These are phyloP conservation scores for Agonopterix arenella DNA, from an alignment of 2,888 invertebrate genomes.

Conservation along the genomic window DNA sequence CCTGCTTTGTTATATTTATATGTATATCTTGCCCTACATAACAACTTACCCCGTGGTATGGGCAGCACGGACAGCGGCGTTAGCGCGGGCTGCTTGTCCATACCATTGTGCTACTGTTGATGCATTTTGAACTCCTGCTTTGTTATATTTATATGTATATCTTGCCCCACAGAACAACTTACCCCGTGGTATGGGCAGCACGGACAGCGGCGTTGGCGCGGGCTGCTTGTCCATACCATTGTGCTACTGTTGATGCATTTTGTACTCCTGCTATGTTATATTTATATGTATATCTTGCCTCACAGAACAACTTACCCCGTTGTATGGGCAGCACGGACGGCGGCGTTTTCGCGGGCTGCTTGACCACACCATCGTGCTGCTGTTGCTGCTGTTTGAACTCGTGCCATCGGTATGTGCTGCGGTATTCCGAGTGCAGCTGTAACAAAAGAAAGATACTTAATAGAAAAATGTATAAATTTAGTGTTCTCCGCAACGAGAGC, in stretches of 20 bases:
- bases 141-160: neutral
- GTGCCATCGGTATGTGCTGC: constrained; percentile 97
- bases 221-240: constrained; percentile 84
- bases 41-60: constrained; percentile 44
- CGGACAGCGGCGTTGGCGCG: constrained; percentile 71
- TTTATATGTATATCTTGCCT: no score
- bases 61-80: constrained; percentile 59
- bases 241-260: constrained; percentile 82
- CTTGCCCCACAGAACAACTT: constrained; percentile 8
- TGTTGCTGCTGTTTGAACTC: constrained; percentile 87
- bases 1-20: constrained; percentile 81
- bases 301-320: no score
- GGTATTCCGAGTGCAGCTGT: constrained; percentile 95
- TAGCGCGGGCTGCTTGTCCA: constrained; percentile 82
- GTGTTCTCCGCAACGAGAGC: no score
- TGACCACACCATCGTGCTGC: constrained; percentile 84
- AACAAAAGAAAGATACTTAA: no score
- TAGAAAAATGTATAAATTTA: no score
- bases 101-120: constrained; percentile 81
- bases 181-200: constrained; percentile 52
- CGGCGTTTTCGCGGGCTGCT: constrained; percentile 77
- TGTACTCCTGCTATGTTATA: constrained; percentile 96
- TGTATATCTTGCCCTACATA: neutral
- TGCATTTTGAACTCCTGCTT: constrained; percentile 91
- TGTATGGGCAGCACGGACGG: no score